These are phyloP conservation scores for Macquaria ambigua DNA, from an alignment of 2,113 vertebrate species.

Conservation along the genomic window DNA sequence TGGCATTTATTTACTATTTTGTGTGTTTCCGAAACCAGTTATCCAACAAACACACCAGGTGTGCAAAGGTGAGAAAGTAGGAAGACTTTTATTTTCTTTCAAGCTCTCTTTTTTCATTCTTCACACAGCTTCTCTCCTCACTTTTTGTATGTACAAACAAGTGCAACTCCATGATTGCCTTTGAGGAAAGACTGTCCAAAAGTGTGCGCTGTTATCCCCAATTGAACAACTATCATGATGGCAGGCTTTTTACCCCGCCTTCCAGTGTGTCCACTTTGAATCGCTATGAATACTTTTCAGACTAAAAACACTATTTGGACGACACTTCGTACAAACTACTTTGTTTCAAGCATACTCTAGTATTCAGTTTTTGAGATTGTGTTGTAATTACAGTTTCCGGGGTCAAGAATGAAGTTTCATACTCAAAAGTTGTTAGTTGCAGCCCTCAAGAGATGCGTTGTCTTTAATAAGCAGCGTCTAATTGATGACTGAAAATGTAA, in stretches of 20 bases:
- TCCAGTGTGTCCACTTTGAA: neutral
- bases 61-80: neutral
- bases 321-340: neutral
- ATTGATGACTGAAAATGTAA: neutral
- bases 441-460: neutral
- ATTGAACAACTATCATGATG: neutral
- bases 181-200: neutral
- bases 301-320: neutral
- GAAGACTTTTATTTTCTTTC: neutral
- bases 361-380: neutral
- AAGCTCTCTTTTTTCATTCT: too few relatives aligned
- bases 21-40: neutral
- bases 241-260: neutral
- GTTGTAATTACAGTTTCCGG: neutral
- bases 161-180: neutral
- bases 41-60: too few relatives aligned
- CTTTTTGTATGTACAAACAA: too few relatives aligned
- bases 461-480: neutral
- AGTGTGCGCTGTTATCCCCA: neutral
- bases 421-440: neutral
- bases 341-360: neutral
- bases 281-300: neutral
- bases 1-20: neutral
- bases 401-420: neutral
- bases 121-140: too few relatives aligned